Evolutionary conservation across 2,113 vertebrate species (phyloP), one percentile per base, ranked within the genome.

Genomic region (Rostratula benghalensis): DNA sequence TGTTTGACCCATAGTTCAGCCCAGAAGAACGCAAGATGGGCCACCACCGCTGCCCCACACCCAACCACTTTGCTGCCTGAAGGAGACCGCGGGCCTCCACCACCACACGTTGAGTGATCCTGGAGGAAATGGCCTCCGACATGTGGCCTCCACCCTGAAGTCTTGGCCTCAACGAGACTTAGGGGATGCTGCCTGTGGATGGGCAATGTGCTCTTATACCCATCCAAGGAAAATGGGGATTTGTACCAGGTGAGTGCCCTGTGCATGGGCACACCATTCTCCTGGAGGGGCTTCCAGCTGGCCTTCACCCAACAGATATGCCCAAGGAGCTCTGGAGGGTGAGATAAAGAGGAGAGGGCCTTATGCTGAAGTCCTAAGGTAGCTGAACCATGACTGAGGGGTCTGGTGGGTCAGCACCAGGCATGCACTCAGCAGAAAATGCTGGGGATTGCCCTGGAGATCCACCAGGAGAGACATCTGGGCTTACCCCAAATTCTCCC

Each of bases 111-210:
- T 2, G 3, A 27, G 28, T 33, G 37, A 28, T 23, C 75, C 30
- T 3, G 35, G 24, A 25, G 57, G 6, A 43, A 25, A 13, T 1
- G 35, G 43, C 35, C 6, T 50, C 41, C 8, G 12, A 17, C 3
- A 1, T 1, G 4, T 9, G 45, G 22, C 51, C 45, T 51, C 1
- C 6, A 10, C 43, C 51, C 25, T 13, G 1, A 0, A 53, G 27
- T 53, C 51, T 51, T 15, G 13, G 24, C 50, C 30, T 30, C 27
- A 53, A 6, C 22, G 3, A 54, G n/a, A 16, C 50, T 6, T 13
- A 7, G 41, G 35, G 31, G 76, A 25, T 3, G 2, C 59, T 22
- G 37, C 22, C 27, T 2, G 12, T 19, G 4, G 31, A 10, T 1
- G 60, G 39, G 11, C 0, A 7, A 28, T 25, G 50, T 3, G 16